These are phyloP conservation scores for Halocaridina rubra DNA, from an alignment of 2,888 invertebrate genomes.

Conservation along the genomic window DNA sequence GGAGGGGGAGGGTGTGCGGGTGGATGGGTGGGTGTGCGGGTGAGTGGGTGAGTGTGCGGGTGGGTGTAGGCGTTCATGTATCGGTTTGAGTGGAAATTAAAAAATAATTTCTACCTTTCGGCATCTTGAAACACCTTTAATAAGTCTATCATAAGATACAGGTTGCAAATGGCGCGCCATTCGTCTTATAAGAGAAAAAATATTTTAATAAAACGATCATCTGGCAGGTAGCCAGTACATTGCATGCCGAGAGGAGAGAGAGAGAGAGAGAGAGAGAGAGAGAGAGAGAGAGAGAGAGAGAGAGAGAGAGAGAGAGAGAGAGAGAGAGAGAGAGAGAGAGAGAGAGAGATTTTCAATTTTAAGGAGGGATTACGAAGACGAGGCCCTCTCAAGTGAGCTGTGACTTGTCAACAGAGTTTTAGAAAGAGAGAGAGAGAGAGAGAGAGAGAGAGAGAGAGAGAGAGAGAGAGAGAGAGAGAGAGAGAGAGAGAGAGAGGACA, in stretches of 20 bases:
- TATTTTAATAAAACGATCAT: too few species aligned
- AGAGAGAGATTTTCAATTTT: neutral
- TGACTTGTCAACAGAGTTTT: neutral
- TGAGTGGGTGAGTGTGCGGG: neutral
- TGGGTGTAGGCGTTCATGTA: neutral
- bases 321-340: constrained; percentile 27
- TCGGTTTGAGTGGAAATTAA: too few species aligned
- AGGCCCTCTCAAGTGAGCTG: too few species aligned
- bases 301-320: constrained; percentile 27
- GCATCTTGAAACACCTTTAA: too few species aligned
- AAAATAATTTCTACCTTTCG: too few species aligned
- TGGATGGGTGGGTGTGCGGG: too few species aligned
- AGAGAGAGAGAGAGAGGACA: too few species aligned
- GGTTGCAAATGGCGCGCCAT: too few species aligned
- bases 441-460: neutral
- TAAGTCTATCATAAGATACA: too few species aligned
- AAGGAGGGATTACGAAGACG: neutral
- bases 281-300: constrained; percentile 27
- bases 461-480: constrained; percentile 1
- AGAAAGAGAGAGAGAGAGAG: neutral
- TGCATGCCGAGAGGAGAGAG: too few species aligned
- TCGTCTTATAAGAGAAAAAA: too few species aligned
- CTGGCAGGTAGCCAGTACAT: too few species aligned
- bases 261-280: neutral
- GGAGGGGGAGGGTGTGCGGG: neutral